Evolutionary conservation across 2,797 vertebrate species (phyloP), one percentile per base, ranked within the genome.

Genomic region (Pithecia hirsuta): DNA sequence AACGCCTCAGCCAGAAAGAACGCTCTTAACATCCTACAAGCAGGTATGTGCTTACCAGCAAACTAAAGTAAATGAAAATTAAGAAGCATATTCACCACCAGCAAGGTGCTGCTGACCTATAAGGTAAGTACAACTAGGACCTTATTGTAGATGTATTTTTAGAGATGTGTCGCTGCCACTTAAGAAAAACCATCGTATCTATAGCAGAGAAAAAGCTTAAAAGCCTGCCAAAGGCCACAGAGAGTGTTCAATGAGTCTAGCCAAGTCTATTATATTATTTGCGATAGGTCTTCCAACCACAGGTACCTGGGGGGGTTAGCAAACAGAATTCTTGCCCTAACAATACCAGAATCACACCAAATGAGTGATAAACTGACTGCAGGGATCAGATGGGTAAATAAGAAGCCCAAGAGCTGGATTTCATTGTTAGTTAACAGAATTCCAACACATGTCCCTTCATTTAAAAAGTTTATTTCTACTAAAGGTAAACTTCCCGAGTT

Each of bases 91-190:
- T n/a, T 36, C 70, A 30, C 57, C 33, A 39, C 57, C 33, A 78
- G 81, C 80, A 67, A 96, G 72, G 39, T 81, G 39, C 80, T 57
- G 57, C 8, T 55, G 75, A 84, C 95, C 95, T 92, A 15, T 1
- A 89, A 97, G 46, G 97, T 93, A 97, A 98, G 95, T 64, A 36
- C 44, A 46, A 70, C 30, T 57, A 95, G 64, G 78, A 82, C 89
- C 55, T 76, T 78, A 79, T 22, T 86, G 48, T 85, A 26, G 17
- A 7, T 50, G 85, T 91, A 57, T 89, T 93, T 67, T 90, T 7
- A 92, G 72, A 88, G 74, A 80, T 20, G 20, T 52, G 86, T 70
- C 74, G n/a, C 50, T 91, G 57, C 50, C 84, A 90, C 61, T 82
- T 75, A 80, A 52, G 52, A 81, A 97, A 97, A 87, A 93, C 57